These are phyloP conservation scores for Penaeus japonicus DNA, from an alignment of 1,140 invertebrate genomes.

Conservation along the genomic window DNA sequence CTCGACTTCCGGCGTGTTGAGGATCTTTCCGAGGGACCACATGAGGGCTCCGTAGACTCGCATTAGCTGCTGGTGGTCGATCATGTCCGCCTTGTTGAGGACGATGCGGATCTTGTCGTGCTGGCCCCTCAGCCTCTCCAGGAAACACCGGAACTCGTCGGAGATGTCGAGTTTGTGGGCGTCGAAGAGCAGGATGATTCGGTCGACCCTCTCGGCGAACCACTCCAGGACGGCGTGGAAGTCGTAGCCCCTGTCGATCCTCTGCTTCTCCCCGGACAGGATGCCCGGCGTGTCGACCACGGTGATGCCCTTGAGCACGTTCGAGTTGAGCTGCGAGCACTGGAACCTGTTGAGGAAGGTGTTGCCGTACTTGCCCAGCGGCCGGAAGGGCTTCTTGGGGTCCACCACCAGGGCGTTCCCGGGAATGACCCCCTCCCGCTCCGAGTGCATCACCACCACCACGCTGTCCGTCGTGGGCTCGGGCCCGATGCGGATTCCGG, in stretches of 20 bases:
- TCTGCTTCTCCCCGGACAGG: slow-evolving; percentile 71
- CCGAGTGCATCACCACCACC: slow-evolving; percentile 75
- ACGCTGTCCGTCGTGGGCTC: slow-evolving; percentile 78
- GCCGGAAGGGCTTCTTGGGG: slow-evolving; percentile 75
- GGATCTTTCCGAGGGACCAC: slow-evolving; percentile 73
- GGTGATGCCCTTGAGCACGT: slow-evolving; percentile 69
- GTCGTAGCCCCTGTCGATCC: slow-evolving; percentile 73
- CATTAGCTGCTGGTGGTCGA: slow-evolving; percentile 79
- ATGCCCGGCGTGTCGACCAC: slow-evolving; percentile 73
- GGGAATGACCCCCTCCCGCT: slow-evolving; percentile 73
- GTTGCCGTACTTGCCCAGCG: slow-evolving; percentile 75
- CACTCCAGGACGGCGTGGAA: slow-evolving; percentile 78
- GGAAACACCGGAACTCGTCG: slow-evolving; percentile 74
- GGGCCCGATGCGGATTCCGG: slow-evolving; percentile 72
- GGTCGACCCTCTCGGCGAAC: slow-evolving; percentile 78
- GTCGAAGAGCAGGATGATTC: slow-evolving; percentile 78
- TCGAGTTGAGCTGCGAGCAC: slow-evolving; percentile 66
- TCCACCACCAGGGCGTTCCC: slow-evolving; percentile 80
- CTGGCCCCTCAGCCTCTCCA: slow-evolving; percentile 73
- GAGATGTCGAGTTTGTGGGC: slow-evolving; percentile 81
- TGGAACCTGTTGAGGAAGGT: slow-evolving; percentile 76
- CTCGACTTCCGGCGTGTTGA: slow-evolving; percentile 73
- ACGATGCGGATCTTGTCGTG: slow-evolving; percentile 79
- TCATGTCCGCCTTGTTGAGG: slow-evolving; percentile 79
- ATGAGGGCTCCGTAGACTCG: slow-evolving; percentile 79